Evolutionary conservation across 2,797 vertebrate genomes (phyloP), one percentile per base, ranked within the genome.

Genomic region (Harpagifer antarcticus): DNA sequence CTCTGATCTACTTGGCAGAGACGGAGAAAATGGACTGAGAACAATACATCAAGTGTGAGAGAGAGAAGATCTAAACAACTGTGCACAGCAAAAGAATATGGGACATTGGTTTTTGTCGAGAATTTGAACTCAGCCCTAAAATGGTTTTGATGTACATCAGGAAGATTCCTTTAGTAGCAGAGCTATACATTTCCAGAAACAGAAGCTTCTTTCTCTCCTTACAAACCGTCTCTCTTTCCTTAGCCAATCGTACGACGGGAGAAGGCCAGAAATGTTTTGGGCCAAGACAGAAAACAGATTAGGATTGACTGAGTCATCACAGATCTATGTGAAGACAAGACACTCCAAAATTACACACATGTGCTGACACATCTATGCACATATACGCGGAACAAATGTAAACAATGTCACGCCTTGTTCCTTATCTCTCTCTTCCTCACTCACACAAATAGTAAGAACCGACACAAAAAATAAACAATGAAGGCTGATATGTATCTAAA

Each of bases 1-100:
- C 65, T 79, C 68, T 72, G 67, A 86, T 83, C 75, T 33, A 55
- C 68, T 77, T 76, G 58, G 64, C 43, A 64, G 44, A 33, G 37
- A 71, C 48, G 64, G 74, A 65, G 55, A 81, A 85, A 80, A 89
- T 58, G 47, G 74, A 79, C 80, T 55, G 52, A 86, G 49, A 78
- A 77, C 48, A 73, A 74, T 63, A 77, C 88, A 86, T 78, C 33
- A 74, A 77, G 72, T 69, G 62, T 13, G 68, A n/a, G 16, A 70
- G 13, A 79, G 45, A 61, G 14, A 37, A 27, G 27, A 73, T 75
- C 65, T 42, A 44, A 82, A 78, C 73, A 76, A 55, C 61, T 68
- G 65, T 67, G 52, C 74, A 71, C 65, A 74, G 33, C 42, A 72
- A 74, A 58, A 67, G 27, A 81, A 65, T 66, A 47, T 63, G 44